phyloP scores from a whole-genome alignment of 2,888 invertebrate species.

The Tiliacea aurago region DNA sequence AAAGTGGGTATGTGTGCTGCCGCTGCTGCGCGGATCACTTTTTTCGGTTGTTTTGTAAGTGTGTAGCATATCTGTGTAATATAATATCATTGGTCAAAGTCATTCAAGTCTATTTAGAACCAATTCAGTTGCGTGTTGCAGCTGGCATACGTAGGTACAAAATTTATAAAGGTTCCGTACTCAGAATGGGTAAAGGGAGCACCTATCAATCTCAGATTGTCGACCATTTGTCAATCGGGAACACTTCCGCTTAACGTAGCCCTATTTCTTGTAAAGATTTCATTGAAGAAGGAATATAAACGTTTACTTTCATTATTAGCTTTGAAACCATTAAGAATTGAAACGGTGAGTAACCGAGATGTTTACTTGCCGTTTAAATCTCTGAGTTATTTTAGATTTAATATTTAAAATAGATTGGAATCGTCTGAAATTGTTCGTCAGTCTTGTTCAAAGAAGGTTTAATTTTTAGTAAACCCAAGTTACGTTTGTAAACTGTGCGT shows the following conservation, averaged over 20 bases:
- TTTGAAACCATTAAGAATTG: background rate
- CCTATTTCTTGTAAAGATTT: conserved; percentile 22
- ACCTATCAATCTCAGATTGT: conserved; percentile 62
- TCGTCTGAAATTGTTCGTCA: background rate
- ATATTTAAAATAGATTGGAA: background rate
- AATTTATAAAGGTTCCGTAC: conserved; percentile 58
- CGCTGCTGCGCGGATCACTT: no score
- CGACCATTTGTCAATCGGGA: conserved; percentile 59
- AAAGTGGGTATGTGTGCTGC: no score
- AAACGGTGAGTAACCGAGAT: background rate
- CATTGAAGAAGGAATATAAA: conserved; percentile 11
- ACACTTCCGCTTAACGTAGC: conserved; percentile 39
- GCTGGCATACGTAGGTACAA: conserved; percentile 47
- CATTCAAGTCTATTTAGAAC: conserved; percentile 27
- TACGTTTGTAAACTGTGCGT: no score
- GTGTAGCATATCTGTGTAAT: no score
- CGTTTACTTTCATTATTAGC: conserved; percentile 2
- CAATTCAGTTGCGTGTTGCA: conserved; percentile 26
- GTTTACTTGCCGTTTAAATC: background rate
- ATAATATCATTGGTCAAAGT: conserved; percentile 9
- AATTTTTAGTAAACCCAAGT: background rate
- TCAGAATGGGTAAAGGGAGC: conserved; percentile 32
- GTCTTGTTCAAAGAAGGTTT: background rate
- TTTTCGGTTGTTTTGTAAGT: no score
- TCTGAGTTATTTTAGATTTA: background rate